These are phyloP conservation scores for Drosophila setosimentum DNA, from an alignment of 2,888 invertebrate species.

Conservation along the genomic window DNA sequence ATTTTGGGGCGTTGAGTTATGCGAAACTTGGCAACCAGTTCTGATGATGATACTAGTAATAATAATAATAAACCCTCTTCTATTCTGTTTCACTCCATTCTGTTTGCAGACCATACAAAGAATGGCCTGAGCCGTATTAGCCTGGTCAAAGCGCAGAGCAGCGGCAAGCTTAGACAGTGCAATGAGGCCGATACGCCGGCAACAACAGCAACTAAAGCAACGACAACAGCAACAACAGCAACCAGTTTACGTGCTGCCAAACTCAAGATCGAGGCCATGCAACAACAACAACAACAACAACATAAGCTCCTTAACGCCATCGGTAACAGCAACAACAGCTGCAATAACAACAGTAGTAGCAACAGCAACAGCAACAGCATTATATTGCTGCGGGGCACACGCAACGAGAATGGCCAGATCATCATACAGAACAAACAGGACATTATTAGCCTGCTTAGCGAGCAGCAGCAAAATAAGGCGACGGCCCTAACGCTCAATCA, in stretches of 20 bases:
- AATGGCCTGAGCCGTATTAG: slow-evolving; percentile 60
- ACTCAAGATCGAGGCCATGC: slow-evolving; percentile 78
- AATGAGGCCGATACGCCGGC: slow-evolving; percentile 54
- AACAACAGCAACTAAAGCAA: slow-evolving; percentile 44
- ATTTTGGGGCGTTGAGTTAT: slow-evolving; percentile 52
- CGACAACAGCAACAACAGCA: slow-evolving; percentile 54
- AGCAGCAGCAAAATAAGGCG: slow-evolving; percentile 74
- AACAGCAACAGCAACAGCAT: slow-evolving; percentile 81
- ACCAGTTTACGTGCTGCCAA: slow-evolving; percentile 71
- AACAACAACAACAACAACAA: slow-evolving; percentile 58
- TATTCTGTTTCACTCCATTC: neutral
- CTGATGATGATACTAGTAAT: slow-evolving; percentile 13
- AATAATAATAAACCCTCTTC: slow-evolving; percentile 9
- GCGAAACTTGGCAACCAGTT: slow-evolving; percentile 25
- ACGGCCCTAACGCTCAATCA: slow-evolving; percentile 82
- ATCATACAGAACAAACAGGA: slow-evolving; percentile 85
- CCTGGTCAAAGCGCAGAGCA: slow-evolving; percentile 69
- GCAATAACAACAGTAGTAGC: slow-evolving; percentile 60
- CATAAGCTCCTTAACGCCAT: slow-evolving; percentile 50
- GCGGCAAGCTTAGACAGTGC: slow-evolving; percentile 62
- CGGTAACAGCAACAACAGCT: slow-evolving; percentile 67
- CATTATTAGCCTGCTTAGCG: slow-evolving; percentile 84
- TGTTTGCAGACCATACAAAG: slow-evolving; percentile 49
- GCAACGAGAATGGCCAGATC: slow-evolving; percentile 85
- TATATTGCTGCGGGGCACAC: slow-evolving; percentile 85